Base-by-base conservation (phyloP, 92 coral and sea anemone genomes). In the Pocillopora grandis region DNA sequence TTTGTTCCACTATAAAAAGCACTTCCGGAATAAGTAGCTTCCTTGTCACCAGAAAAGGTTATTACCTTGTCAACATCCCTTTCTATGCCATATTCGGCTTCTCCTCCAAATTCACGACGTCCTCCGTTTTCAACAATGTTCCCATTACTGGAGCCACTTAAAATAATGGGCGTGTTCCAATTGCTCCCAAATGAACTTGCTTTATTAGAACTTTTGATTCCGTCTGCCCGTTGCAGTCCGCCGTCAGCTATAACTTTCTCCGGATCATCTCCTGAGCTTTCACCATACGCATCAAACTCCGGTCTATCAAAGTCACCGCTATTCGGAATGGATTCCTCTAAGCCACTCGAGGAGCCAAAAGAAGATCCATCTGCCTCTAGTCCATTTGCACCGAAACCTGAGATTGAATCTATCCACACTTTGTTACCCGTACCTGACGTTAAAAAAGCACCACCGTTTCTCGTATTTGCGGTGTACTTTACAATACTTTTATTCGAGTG, bases 31-130 rank as follows among this genome's bases (percentile, higher is more conserved):
- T 69, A 9, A 49, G 36, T 59, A 16, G 60, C 69, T 10, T 49
- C 21, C 19, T 12, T 61, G 36, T 14, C 59, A 23, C 78, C 20
- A 16, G 61, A 66, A 55, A 2, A 19, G 56, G 12, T 15, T 27
- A 14, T 18, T 56, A 10, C 21, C 37, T 74, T 17, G 6, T 63
- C 71, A 55, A 0, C 56, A 36, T 20, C 14, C 21, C 15, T 52
- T 12, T 62, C 35, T 21, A 62, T 63, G 16, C 61, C 61, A 60
- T 7, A 12, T 15, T 72, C 72, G 17, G 21, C 17, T 17, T 73
- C 86, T 12, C 80, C 86, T 82, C n/a, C 77, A 80, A 70, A 80
- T 2, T 59, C 20, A 80, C 36, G 13, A 52, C 75, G 42, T 12
- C 65, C 15, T 27, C 36, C 68, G 35, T 37, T 33, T 58, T 17